Evolutionary conservation across 2,113 vertebrate species (phyloP), one percentile per base, ranked within the genome.

Genomic region (Procavia capensis): DNA sequence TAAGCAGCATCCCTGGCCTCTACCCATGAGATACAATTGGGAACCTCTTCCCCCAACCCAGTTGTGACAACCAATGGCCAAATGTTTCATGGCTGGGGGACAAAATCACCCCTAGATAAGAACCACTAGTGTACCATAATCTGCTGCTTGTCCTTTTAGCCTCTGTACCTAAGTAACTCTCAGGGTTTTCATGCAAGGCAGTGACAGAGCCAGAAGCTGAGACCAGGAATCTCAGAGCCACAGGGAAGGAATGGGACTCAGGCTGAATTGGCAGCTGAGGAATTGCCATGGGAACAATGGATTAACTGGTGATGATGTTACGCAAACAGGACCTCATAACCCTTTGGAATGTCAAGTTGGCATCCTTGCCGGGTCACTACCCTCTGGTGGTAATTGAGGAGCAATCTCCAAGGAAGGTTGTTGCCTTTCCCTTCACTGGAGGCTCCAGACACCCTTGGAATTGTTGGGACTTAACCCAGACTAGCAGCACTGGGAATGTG

Each of bases 311-410:
- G 79, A 91, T 72, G 27, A 34, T 34, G 1, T 72, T 88, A 85
- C 0, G 31, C 36, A 94, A 87, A 54, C 3, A 0, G 74, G 75
- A 86, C 6, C 9, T 19, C 36, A 63, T 34, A 79, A 45, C 39
- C 87, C 83, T 81, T 66, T 39, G 85, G 82, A 90, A 90, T 85
- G 31, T 61, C 22, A 29, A 3, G 10, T 57, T 91, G 88, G 83
- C 75, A 29, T 41, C 66, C 47, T 68, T 43, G 61, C 68, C 25
- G 0, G 79, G 93, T 78, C 78, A 68, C 64, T 87, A 31, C 47
- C 47, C 70, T 85, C 47, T 39, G 20, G 36, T 66, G 41, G 74
- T 94, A 88, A 93, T 92, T 90, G 45, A 95, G 83, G 89, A 96
- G 80, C 43, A 95, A 85, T 57, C 85, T n/a, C 70, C 13, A 54